Conservation (phyloP, 1,140 invertebrate species). For the Aphidius gifuensis region DNA sequence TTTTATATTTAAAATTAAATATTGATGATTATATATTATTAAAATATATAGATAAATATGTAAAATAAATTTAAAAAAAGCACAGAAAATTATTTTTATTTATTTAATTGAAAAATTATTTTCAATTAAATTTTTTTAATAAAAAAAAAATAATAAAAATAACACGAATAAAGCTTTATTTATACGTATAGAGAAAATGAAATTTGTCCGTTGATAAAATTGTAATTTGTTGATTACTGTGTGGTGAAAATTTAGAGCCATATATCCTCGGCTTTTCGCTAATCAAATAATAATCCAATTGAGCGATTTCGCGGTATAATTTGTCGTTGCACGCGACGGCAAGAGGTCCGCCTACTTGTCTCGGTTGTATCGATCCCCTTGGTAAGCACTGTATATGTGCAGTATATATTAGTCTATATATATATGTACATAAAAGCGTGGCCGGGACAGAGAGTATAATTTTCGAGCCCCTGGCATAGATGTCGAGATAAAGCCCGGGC, state of each 20-base stretch:
- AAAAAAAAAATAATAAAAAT: too few relatives aligned
- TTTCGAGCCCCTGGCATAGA: slow-evolving; percentile 36
- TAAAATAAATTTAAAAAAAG: too few relatives aligned
- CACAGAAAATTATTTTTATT: too few relatives aligned
- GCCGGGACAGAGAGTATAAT: slow-evolving; percentile 38
- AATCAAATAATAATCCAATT: slow-evolving; percentile 37
- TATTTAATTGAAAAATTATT: too few relatives aligned
- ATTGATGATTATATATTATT: too few relatives aligned
- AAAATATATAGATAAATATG: too few relatives aligned
- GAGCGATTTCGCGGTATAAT: slow-evolving; percentile 33
- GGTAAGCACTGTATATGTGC: slow-evolving; percentile 22
- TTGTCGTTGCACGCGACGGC: slow-evolving; percentile 19
- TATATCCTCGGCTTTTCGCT: slow-evolving; percentile 4
- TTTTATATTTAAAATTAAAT: too few relatives aligned
- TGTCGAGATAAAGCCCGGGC: slow-evolving; percentile 6
- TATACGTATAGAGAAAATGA: background rate
- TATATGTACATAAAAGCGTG: background rate
- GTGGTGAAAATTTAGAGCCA: background rate
- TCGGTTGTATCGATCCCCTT: slow-evolving; percentile 22
- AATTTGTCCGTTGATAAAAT: background rate
- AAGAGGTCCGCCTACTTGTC: slow-evolving; percentile 10
- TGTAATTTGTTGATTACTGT: background rate
- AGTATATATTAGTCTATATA: background rate
- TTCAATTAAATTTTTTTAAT: too few relatives aligned
- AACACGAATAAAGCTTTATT: too few relatives aligned